Percentiles rank a stretch among this genome's conserved stretches.
Evolutionary conservation across 2,888 invertebrate genomes (phyloP).

Genomic region (Lithophane ornitopus): DNA sequence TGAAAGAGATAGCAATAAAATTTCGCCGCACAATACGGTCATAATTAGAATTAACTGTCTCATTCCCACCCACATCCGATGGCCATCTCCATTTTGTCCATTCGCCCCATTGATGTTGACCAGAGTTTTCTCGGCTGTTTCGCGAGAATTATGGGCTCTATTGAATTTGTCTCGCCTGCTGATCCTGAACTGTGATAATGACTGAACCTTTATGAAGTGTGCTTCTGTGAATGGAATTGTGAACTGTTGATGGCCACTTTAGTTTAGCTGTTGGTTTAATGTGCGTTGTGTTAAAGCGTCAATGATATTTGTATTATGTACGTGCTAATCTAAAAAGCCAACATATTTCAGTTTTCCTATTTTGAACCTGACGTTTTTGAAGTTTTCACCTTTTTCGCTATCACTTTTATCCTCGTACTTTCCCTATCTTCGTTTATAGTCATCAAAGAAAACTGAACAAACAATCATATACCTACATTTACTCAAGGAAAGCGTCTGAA

Average conservation of each 20-base stretch:
- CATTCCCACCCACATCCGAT: constrained; percentile 87
- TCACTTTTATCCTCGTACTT: neutral
- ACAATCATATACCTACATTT: neutral
- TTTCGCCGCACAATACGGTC: constrained; percentile 87
- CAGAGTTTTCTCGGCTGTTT: constrained; percentile 69
- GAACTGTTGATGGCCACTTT: neutral
- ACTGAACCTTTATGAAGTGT: constrained; percentile 29
- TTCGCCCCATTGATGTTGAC: constrained; percentile 76
- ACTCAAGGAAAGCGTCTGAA: neutral
- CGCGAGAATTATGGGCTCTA: constrained; percentile 49
- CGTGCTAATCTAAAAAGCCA: neutral
- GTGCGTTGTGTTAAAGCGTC: neutral
- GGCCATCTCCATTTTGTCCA: constrained; percentile 78
- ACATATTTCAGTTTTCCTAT: neutral
- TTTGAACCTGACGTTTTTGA: neutral
- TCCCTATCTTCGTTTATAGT: neutral
- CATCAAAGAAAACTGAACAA: neutral
- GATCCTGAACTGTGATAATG: constrained; percentile 60
- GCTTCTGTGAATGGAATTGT: constrained; percentile 26
- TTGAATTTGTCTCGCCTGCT: constrained; percentile 60
- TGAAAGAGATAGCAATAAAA: constrained; percentile 90
- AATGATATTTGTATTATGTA: neutral
- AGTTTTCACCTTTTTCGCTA: neutral
- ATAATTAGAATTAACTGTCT: constrained; percentile 90
- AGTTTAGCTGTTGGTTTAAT: constrained; percentile 3